Conservation (phyloP, 1,140 invertebrate genomes). For the Drosophila nikananu region DNA sequence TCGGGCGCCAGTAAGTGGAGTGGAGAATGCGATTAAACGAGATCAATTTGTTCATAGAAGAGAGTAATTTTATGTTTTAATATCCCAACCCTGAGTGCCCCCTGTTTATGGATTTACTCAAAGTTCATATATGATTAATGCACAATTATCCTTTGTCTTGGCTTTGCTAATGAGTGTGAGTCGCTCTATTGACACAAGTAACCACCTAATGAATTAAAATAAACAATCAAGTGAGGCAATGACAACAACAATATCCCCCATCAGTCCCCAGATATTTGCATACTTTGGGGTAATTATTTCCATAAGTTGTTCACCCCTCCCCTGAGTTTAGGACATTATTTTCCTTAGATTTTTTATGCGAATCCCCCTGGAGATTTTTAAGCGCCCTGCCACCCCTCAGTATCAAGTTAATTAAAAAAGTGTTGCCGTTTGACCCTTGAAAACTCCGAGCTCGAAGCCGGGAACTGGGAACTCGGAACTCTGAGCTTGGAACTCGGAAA, state of each 20-base stretch:
- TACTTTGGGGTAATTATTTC: constrained; percentile 35
- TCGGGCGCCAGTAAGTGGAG: neutral
- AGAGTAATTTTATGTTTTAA: neutral
- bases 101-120: neutral
- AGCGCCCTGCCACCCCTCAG: neutral
- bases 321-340: too few species aligned
- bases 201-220: neutral
- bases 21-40: constrained; percentile 3
- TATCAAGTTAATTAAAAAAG: constrained; percentile 59
- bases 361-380: neutral
- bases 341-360: constrained; percentile 23
- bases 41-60: neutral
- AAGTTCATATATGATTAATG: neutral
- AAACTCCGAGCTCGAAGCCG: neutral
- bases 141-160: neutral
- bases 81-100: neutral
- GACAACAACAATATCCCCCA: neutral
- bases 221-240: constrained; percentile 13
- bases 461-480: neutral
- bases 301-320: too few species aligned
- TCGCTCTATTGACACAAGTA: neutral
- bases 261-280: constrained; percentile 18
- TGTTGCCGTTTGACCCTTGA: constrained; percentile 54
- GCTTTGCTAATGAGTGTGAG: neutral
- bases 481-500: constrained; percentile 12